A percentile compares a stretch with the other conserved stretches of the same genome.
Evolutionary conservation across 2,888 invertebrate species (phyloP).

Genomic region (Metacarcinus magister): DNA sequence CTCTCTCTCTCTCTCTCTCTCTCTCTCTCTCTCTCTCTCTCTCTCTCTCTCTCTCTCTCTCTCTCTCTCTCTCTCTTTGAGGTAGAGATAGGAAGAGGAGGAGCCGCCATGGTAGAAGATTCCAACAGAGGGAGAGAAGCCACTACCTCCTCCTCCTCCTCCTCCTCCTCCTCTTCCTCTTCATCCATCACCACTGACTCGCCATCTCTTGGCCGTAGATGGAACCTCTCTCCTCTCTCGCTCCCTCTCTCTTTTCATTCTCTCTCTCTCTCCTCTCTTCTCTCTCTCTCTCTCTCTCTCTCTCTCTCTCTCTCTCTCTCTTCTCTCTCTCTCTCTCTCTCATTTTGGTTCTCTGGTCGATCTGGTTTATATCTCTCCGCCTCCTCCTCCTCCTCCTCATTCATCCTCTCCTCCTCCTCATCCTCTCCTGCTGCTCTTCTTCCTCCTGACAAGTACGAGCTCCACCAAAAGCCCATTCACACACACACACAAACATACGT

Average conservation of each 20-base stretch:
- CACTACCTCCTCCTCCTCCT: background rate
- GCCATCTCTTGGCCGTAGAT: conserved; percentile 16
- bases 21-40: conserved; percentile 26
- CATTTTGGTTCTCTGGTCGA: background rate
- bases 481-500: conserved; percentile 61
- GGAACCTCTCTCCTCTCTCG: conserved; percentile 18
- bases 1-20: background rate
- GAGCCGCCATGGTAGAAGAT: background rate
- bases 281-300: conserved; percentile 42
- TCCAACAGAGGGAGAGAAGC: background rate
- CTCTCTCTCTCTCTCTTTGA: background rate
- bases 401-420: background rate
- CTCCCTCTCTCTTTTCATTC: background rate
- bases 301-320: conserved; percentile 38
- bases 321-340: background rate
- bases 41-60: conserved; percentile 26
- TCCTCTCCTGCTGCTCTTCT: background rate
- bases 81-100: background rate
- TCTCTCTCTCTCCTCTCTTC: background rate
- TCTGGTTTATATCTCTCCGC: background rate
- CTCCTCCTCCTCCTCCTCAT: conserved; percentile 15
- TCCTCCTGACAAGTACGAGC: background rate
- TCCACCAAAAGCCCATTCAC: conserved; percentile 51
- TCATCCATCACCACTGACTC: background rate
- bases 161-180: background rate